Conservation (phyloP, 2,888 invertebrate species). For the Lasioglossum malachurum region DNA sequence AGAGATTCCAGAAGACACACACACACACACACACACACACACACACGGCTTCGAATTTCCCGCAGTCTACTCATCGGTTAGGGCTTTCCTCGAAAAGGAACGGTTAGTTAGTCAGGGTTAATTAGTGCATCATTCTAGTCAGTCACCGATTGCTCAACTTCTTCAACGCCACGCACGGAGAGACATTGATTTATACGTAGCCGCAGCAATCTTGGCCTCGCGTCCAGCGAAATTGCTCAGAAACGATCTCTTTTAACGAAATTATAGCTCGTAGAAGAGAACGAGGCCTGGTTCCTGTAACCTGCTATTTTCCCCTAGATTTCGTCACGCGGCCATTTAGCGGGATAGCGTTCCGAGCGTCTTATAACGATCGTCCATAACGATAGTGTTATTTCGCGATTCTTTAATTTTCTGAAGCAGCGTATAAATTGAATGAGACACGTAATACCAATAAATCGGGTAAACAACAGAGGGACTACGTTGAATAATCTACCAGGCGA, state of each 20-base stretch:
- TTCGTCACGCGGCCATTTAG: slow-evolving; percentile 33
- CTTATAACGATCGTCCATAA: too few species aligned
- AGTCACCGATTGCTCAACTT: background rate
- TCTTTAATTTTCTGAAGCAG: background rate
- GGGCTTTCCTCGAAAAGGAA: background rate
- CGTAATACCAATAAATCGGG: background rate
- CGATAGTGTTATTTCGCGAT: background rate
- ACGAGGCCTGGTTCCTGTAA: background rate
- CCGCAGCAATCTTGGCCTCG: slow-evolving; percentile 46
- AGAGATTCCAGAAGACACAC: background rate
- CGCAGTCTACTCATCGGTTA: background rate
- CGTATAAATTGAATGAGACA: background rate
- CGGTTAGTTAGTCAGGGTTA: background rate
- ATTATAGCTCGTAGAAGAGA: slow-evolving; percentile 36
- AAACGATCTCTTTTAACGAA: slow-evolving; percentile 50
- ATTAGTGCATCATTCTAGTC: background rate
- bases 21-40: background rate
- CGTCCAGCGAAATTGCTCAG: slow-evolving; percentile 42
- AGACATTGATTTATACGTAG: slow-evolving; percentile 78
- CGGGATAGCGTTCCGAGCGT: background rate
- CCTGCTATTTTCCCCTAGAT: slow-evolving; percentile 42
- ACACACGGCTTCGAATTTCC: background rate
- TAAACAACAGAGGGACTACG: background rate
- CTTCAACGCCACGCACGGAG: slow-evolving; percentile 66
- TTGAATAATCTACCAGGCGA: background rate